phyloP scores from a whole-genome alignment of 2,888 invertebrate genomes.

The Nasonovia ribisnigri region DNA sequence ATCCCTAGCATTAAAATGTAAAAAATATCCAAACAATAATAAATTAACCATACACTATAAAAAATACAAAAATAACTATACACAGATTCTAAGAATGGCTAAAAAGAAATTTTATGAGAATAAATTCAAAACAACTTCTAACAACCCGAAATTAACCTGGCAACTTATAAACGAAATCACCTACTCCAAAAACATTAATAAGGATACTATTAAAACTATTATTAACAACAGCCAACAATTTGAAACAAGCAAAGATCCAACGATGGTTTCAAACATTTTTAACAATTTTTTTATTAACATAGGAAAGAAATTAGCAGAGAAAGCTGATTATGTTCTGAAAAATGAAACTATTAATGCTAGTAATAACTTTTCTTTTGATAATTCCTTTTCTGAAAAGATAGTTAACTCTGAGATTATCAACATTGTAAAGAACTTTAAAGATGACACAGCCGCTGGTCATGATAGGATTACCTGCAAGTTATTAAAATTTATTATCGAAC shows the following conservation, averaged over 20 bases:
- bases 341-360: background rate
- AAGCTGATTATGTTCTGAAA: background rate
- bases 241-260: background rate
- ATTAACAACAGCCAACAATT: background rate
- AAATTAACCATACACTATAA: conserved; percentile 31
- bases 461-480: conserved; percentile 37
- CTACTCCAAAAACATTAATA: conserved; percentile 16
- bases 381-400: conserved; percentile 33
- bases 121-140: background rate
- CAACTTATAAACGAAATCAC: conserved; percentile 34
- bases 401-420: conserved; percentile 29
- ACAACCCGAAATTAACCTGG: conserved; percentile 19
- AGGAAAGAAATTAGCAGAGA: conserved; percentile 22
- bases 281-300: background rate
- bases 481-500: conserved; percentile 36
- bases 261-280: conserved; percentile 2
- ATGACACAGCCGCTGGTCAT: conserved; percentile 34
- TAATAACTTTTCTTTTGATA: conserved; percentile 36
- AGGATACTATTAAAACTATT: conserved; percentile 15
- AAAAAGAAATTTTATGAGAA: conserved; percentile 30
- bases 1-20: background rate
- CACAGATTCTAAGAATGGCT: conserved; percentile 19
- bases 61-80: conserved; percentile 37
- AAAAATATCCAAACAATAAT: background rate
- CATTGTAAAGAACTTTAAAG: background rate